These are phyloP conservation scores for Drosophila elegans DNA, from an alignment of 1,140 invertebrate species.

Conservation along the genomic window DNA sequence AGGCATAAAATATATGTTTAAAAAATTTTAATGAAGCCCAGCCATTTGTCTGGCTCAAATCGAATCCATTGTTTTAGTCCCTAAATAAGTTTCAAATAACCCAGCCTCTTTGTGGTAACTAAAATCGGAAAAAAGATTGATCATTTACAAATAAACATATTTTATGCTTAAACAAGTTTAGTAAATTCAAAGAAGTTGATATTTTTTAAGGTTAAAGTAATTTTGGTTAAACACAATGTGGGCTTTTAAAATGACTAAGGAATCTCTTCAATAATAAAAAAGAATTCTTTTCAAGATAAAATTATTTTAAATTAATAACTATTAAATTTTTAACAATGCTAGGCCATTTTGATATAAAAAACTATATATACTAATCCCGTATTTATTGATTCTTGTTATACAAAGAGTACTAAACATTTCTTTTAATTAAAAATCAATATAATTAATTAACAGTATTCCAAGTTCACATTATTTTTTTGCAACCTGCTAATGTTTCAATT, in stretches of 20 bases:
- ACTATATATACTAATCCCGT: no score
- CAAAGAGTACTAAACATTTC: background rate
- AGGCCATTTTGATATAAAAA: no score
- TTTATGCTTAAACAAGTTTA: background rate
- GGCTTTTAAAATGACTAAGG: no score
- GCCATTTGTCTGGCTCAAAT: slow-evolving; percentile 3
- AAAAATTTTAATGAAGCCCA: slow-evolving; percentile 75
- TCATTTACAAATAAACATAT: background rate
- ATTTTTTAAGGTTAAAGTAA: no score
- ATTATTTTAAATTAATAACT: no score
- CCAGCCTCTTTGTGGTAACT: background rate
- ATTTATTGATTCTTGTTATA: no score
- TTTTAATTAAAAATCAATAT: slow-evolving; percentile 17
- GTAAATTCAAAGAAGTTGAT: no score
- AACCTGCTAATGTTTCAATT: slow-evolving; percentile 23
- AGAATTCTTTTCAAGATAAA: no score
- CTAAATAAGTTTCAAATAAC: slow-evolving; percentile 6
- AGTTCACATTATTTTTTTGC: slow-evolving; percentile 12
- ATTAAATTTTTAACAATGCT: no score
- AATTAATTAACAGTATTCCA: slow-evolving; percentile 20
- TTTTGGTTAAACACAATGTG: no score
- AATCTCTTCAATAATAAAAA: no score
- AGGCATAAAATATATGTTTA: slow-evolving; percentile 78
- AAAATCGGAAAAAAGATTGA: background rate
- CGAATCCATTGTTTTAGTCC: slow-evolving; percentile 22